Evolutionary conservation across 1,140 invertebrate species (phyloP).

Genomic region (Galleria mellonella): DNA sequence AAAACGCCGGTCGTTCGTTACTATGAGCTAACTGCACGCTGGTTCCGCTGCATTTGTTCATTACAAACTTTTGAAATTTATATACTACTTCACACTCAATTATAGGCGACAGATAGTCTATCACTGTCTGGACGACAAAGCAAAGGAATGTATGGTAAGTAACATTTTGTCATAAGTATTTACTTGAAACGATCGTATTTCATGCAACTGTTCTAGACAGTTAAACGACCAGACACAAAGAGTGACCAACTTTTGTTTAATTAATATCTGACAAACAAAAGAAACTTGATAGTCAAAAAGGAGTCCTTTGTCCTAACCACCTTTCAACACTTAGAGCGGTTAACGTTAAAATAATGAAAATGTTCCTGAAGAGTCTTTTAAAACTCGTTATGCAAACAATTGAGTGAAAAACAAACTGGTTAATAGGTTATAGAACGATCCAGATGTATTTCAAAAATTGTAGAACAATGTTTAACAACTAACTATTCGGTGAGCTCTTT

Average conservation of each 20-base stretch:
- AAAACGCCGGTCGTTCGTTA: conserved; percentile 61
- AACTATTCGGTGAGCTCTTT: conserved; percentile 59
- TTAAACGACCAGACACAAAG: conserved; percentile 30
- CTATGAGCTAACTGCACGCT: conserved; percentile 64
- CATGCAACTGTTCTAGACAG: conserved; percentile 42
- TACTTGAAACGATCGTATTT: conserved; percentile 25
- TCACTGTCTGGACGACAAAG: conserved; percentile 27
- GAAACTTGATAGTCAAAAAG: conserved; percentile 57
- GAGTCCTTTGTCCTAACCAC: conserved; percentile 47
- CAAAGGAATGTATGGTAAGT: too few species aligned
- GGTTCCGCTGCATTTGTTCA: conserved; percentile 64
- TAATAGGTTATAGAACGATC: conserved; percentile 73
- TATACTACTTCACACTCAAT: conserved; percentile 25
- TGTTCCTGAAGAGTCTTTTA: conserved; percentile 51
- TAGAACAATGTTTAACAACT: conserved; percentile 67
- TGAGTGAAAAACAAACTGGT: conserved; percentile 65
- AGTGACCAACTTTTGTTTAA: conserved; percentile 59
- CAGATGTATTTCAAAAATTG: conserved; percentile 71
- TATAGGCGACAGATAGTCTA: conserved; percentile 43
- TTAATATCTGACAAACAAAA: conserved; percentile 59
- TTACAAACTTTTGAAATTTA: conserved; percentile 44
- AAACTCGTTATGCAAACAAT: conserved; percentile 39
- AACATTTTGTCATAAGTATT: conserved; percentile 1
- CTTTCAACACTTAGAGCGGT: conserved; percentile 23
- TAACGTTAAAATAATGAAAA: conserved; percentile 40